Evolutionary conservation across 2,888 invertebrate genomes (phyloP), one percentile per base, ranked within the genome.

Genomic region (Punctoribates punctum): DNA sequence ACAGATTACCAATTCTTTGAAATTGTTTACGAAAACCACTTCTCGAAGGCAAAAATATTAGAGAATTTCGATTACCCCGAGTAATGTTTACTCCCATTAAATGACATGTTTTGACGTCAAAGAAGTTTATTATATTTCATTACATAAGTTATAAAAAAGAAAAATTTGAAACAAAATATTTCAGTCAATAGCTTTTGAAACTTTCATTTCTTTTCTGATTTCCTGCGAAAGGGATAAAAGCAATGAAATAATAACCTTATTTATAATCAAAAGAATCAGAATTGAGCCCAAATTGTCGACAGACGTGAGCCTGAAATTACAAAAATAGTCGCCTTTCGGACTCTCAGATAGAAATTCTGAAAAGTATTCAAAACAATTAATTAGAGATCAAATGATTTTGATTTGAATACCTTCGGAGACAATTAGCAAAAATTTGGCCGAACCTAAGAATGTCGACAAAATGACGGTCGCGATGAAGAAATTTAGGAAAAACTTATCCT

Each of bases 401-500:
- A 17, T 34, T 1, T 62, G 46, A 48, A 57, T 62, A 62, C 62
- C 62, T 5, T 62, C 34, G n/a, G n/a, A 2, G 8, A 62, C 29
- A 34, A 62, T 34, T 0, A 62, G 1, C 25, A 62, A 1, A n/a
- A 29, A 62, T 34, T 62, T 34, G 3, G n/a, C 4, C 11, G 27
- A 62, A 62, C 62, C n/a, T 4, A 34, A n/a, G 6, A 62, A n/a
- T 29, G n/a, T 62, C n/a, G 62, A 62, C 5, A 29, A 29, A 29
- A 62, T 17, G 3, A 62, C 34, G 0, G 34, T n/a, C 34, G 62
- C 29, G 17, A 62, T 29, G 4, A 62, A 62, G 13, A 62, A 34
- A 62, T 62, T 62, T 3, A 62, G 17, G n/a, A 34, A 29, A 62
- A 62, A 62, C 17, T 62, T 62, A 17, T 62, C 34, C 4, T 62